Evolutionary conservation across 1,140 invertebrate species (phyloP).

Genomic region (Drosophila ironensis): DNA sequence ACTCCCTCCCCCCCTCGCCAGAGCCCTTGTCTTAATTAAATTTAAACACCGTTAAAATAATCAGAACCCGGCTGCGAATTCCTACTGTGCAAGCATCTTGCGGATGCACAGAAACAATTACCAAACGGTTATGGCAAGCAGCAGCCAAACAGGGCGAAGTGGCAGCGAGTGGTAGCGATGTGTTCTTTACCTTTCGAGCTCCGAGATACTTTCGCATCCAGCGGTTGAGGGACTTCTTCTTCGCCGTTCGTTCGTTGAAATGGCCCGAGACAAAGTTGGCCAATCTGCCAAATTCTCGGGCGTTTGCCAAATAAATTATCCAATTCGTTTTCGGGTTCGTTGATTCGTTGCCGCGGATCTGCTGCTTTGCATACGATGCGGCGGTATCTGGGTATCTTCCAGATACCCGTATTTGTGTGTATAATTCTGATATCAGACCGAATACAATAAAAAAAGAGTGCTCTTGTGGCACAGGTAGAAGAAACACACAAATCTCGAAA

Average conservation of each 20-base stretch:
- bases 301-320: constrained; percentile 55
- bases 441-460: constrained; percentile 39
- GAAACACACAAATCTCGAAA: constrained; percentile 69
- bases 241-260: constrained; percentile 43
- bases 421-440: constrained; percentile 50
- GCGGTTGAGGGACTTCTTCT: constrained; percentile 5
- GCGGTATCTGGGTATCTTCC: constrained; percentile 66
- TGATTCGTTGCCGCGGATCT: constrained; percentile 63
- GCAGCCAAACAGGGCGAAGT: neutral
- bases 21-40: constrained; percentile 51
- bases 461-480: constrained; percentile 67
- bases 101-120: constrained; percentile 32
- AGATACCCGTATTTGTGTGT: constrained; percentile 54
- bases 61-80: constrained; percentile 46
- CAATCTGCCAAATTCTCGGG: constrained; percentile 28
- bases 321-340: constrained; percentile 62
- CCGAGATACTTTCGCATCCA: constrained; percentile 57
- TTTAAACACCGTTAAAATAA: constrained; percentile 72
- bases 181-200: constrained; percentile 49
- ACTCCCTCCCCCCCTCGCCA: neutral
- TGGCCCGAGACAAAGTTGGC: constrained; percentile 42
- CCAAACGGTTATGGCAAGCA: constrained; percentile 3
- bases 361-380: constrained; percentile 51
- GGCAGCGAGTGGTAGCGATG: too few species aligned
- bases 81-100: constrained; percentile 37